A percentile compares a stretch with the other conserved stretches of the same genome.
Evolutionary conservation across 2,888 invertebrate genomes (phyloP).

Genomic region (Andrena dorsata): DNA sequence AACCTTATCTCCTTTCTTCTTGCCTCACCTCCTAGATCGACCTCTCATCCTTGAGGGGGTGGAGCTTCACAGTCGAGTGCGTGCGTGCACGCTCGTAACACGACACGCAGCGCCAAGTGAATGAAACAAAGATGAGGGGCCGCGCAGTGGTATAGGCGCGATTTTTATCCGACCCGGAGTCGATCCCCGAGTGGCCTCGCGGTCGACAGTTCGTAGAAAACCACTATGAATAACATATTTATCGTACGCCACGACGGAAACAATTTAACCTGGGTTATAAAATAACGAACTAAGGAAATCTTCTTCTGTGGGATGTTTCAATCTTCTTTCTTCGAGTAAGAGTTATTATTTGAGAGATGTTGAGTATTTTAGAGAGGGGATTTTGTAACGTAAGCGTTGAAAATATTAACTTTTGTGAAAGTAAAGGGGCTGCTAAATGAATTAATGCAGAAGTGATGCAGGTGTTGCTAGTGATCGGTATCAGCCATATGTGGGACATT

Average conservation of each 20-base stretch:
- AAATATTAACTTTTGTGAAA: too few relatives aligned
- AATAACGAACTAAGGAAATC: background rate
- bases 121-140: slow-evolving; percentile 74
- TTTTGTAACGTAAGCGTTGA: too few relatives aligned
- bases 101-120: slow-evolving; percentile 64
- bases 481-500: too few relatives aligned
- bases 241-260: background rate
- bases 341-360: too few relatives aligned
- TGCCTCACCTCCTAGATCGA: slow-evolving; percentile 34
- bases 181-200: slow-evolving; percentile 28
- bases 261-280: background rate
- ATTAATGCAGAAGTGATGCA: too few relatives aligned
- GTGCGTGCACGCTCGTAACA: slow-evolving; percentile 61
- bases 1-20: slow-evolving; percentile 21
- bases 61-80: slow-evolving; percentile 69
- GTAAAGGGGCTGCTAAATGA: too few relatives aligned
- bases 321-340: too few relatives aligned
- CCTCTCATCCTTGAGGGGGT: slow-evolving; percentile 65
- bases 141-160: slow-evolving; percentile 45
- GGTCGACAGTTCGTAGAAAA: slow-evolving; percentile 20
- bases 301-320: background rate
- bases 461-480: too few relatives aligned
- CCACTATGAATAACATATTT: background rate
- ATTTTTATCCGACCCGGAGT: slow-evolving; percentile 43
- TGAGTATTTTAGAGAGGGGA: too few relatives aligned